Evolutionary conservation across 2,888 invertebrate genomes (phyloP).

Genomic region (Nebria brevicollis): DNA sequence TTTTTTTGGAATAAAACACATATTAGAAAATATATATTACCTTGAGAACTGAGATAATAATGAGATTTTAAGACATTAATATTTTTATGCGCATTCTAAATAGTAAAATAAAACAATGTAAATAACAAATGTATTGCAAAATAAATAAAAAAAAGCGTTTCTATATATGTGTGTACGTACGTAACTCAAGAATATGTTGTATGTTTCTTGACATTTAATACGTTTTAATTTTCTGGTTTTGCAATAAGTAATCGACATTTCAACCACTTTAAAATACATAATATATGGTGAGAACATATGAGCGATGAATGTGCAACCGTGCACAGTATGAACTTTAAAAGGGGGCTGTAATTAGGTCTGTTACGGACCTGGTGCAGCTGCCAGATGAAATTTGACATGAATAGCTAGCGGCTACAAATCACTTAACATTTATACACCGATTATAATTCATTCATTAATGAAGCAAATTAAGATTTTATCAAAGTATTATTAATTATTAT

Average conservation of each 20-base stretch:
- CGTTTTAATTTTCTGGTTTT: background rate
- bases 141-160: no score
- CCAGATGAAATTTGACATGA: background rate
- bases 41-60: no score
- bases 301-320: background rate
- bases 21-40: no score
- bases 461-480: constrained; percentile 38
- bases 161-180: background rate
- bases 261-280: background rate
- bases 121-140: background rate
- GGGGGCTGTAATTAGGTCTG: background rate
- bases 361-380: background rate
- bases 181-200: background rate
- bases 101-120: background rate
- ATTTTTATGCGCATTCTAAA: no score
- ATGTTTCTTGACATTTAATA: background rate
- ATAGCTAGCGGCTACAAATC: background rate
- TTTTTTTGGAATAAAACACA: no score
- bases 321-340: background rate
- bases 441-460: constrained; percentile 22
- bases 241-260: background rate
- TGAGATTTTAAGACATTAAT: no score
- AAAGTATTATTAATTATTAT: constrained; percentile 30
- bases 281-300: background rate
- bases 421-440: constrained; percentile 1